Percentiles rank a stretch among this genome's conserved stretches.
These are phyloP conservation scores for Hemicrepidius hirtus DNA, from an alignment of 2,888 invertebrate genomes.

Conservation along the genomic window DNA sequence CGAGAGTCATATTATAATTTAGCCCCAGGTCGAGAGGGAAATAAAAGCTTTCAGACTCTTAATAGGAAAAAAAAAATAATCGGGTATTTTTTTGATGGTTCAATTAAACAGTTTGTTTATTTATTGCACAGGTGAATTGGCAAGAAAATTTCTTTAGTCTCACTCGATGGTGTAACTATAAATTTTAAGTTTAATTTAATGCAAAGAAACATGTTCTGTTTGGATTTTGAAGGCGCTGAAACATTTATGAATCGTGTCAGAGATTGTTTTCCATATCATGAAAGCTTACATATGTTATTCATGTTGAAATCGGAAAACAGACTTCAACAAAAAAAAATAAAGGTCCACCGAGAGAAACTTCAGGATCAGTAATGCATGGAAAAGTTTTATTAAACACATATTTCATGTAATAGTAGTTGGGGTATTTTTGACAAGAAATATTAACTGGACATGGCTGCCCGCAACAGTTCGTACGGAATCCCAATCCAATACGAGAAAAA, in stretches of 20 bases:
- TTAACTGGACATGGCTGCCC: not conserved
- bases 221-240: not conserved
- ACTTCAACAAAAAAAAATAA: not conserved
- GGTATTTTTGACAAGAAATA: not conserved
- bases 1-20: not conserved
- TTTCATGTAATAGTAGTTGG: not conserved
- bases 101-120: not conserved
- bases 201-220: not conserved
- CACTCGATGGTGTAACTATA: too few species aligned
- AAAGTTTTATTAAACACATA: not conserved
- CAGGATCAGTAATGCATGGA: not conserved
- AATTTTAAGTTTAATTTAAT: too few species aligned
- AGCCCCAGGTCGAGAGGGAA: not conserved
- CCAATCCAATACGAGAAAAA: not conserved
- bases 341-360: not conserved
- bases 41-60: too few species aligned
- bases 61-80: too few species aligned
- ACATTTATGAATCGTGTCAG: conserved; percentile 18
- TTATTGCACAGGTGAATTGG: not conserved
- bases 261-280: conserved; percentile 2
- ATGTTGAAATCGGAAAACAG: conserved; percentile 4
- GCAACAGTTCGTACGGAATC: not conserved
- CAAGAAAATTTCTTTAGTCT: not conserved
- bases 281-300: conserved; percentile 18
- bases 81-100: too few species aligned